Evolutionary conservation across 2,113 vertebrate species (phyloP).

Genomic region (Nerophis lumbriciformis): DNA sequence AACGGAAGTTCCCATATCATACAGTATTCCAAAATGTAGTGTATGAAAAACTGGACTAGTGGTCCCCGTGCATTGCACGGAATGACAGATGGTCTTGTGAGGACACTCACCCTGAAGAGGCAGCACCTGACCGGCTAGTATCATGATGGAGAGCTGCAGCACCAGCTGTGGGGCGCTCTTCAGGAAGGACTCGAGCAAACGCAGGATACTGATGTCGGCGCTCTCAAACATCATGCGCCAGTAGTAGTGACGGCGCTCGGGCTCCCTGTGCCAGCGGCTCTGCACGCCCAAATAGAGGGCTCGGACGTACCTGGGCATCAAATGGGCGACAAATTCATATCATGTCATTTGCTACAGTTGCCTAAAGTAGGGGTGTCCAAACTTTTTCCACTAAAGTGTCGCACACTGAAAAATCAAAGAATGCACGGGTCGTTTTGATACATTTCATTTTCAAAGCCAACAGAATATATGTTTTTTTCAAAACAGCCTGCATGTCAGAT

Average conservation of each 20-base stretch:
- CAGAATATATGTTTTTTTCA: too few species aligned
- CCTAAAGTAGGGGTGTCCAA: too few species aligned
- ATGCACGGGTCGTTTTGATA: too few species aligned
- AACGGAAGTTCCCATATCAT: too few species aligned
- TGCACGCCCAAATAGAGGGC: conserved; percentile 92
- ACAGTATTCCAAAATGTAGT: too few species aligned
- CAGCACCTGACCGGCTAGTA: conserved; percentile 73
- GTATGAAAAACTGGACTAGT: too few species aligned
- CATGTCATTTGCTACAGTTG: not conserved
- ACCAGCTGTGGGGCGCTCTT: conserved; percentile 98
- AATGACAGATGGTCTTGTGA: not conserved
- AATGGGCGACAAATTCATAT: not conserved
- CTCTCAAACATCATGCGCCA: conserved; percentile 95
- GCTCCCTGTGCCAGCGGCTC: conserved; percentile 89
- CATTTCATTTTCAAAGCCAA: too few species aligned
- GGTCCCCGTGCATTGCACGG: not conserved
- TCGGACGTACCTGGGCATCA: conserved; percentile 81
- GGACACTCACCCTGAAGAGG: conserved; percentile 84
- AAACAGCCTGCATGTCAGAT: too few species aligned
- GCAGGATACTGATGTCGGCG: conserved; percentile 94
- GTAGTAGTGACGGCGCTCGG: conserved; percentile 86
- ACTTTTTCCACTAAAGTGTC: too few species aligned
- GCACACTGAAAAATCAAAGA: too few species aligned
- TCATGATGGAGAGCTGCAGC: conserved; percentile 95
- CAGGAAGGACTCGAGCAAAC: conserved; percentile 93